phyloP scores from a whole-genome alignment of 1,140 invertebrate genomes.

The Catajapyx aquilonaris region DNA sequence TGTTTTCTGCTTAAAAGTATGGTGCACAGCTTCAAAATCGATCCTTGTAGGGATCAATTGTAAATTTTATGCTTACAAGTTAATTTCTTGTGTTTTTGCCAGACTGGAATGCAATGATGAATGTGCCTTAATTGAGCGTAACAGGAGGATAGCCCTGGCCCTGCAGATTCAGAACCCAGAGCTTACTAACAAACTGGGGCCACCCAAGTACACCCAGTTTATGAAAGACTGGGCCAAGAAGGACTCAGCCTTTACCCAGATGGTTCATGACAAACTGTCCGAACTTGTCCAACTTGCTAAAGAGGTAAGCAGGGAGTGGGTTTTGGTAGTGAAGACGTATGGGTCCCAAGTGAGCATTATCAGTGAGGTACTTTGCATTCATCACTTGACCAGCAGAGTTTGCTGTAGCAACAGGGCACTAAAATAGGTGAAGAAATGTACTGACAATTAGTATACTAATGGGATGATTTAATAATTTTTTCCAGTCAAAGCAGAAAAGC shows the following conservation, averaged over 20 bases:
- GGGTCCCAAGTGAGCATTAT: too few species aligned
- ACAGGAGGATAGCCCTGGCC: slow-evolving; percentile 64
- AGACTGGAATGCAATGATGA: slow-evolving; percentile 83
- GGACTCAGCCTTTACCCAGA: slow-evolving; percentile 56
- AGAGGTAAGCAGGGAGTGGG: slow-evolving; percentile 29
- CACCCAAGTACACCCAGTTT: slow-evolving; percentile 68
- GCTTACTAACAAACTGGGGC: slow-evolving; percentile 49
- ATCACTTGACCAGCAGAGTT: too few species aligned
- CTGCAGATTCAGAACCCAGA: slow-evolving; percentile 80
- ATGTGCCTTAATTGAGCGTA: slow-evolving; percentile 66
- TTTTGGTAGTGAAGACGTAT: too few species aligned
- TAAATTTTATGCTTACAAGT: slow-evolving; percentile 1
- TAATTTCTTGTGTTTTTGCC: slow-evolving; percentile 13
- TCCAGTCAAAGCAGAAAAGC: slow-evolving; percentile 59
- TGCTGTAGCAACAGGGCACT: too few species aligned
- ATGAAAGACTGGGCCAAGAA: slow-evolving; percentile 66
- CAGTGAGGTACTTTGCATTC: too few species aligned
- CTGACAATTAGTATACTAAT: too few species aligned
- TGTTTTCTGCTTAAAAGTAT: too few species aligned
- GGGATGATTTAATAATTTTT: slow-evolving; percentile 13
- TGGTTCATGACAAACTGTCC: slow-evolving; percentile 62
- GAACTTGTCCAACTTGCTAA: slow-evolving; percentile 74
- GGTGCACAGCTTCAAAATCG: too few species aligned
- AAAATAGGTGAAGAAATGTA: too few species aligned
- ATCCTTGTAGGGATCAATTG: too few species aligned